phyloP scores from a whole-genome alignment of 2,797 vertebrate genomes.

The Hylomyscus alleni region DNA sequence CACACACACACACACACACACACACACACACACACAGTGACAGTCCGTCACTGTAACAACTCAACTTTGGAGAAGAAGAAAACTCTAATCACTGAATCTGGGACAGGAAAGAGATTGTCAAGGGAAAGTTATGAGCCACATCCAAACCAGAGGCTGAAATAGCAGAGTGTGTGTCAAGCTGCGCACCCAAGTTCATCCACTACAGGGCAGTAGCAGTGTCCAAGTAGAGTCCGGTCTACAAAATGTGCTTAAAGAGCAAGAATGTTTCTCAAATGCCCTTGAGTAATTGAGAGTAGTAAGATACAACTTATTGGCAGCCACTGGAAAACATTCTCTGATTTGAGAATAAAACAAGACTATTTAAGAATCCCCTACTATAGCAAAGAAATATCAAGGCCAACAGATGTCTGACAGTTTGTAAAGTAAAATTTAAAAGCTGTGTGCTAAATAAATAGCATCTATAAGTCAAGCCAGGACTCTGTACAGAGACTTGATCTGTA shows the following conservation, averaged over 20 bases:
- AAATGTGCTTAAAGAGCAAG: slow-evolving; percentile 28
- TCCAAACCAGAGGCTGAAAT: neutral
- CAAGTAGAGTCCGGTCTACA: neutral
- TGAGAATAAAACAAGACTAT: neutral
- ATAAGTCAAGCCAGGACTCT: neutral
- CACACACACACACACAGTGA: no score
- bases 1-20: no score
- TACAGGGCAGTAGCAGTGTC: neutral
- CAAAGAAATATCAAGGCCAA: neutral
- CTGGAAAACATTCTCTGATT: neutral
- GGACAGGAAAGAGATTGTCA: neutral
- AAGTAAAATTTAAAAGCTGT: neutral
- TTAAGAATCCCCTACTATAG: neutral
- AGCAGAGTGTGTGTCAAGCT: neutral
- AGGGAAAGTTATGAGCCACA: neutral
- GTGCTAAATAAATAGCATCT: neutral
- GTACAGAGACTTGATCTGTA: neutral
- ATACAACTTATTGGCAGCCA: neutral
- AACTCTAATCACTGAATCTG: no score
- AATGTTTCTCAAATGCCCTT: neutral
- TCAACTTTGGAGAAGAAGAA: neutral
- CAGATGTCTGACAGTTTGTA: neutral
- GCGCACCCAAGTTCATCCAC: neutral
- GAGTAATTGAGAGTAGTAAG: neutral
- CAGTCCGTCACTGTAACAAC: no score